Percentiles rank a stretch among this genome's conserved stretches.
phyloP scores from a whole-genome alignment of 53 echinoderm and acorn worm genomes.

The Echinometra lucunter region DNA sequence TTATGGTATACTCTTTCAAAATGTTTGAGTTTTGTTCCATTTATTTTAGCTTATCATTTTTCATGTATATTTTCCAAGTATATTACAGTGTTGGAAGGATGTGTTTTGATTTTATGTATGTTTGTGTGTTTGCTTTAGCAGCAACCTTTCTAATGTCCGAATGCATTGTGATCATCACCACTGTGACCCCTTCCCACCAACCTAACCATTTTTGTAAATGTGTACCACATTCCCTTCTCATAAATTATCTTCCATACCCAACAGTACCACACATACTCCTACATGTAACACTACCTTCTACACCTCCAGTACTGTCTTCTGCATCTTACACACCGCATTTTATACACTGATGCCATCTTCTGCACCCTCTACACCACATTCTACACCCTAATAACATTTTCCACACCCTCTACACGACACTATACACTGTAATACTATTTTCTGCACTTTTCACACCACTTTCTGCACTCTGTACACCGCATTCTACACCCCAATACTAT shows the following conservation, averaged over 20 bases:
- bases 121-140: not conserved
- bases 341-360: not conserved
- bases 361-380: too few relatives aligned
- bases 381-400: too few relatives aligned
- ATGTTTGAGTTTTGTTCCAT: not conserved
- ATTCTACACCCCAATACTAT: not conserved
- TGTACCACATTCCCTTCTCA: too few relatives aligned
- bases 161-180: not conserved
- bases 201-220: too few relatives aligned
- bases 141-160: not conserved
- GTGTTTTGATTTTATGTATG: not conserved
- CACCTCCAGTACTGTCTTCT: not conserved
- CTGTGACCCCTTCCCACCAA: too few relatives aligned
- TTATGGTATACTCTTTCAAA: not conserved
- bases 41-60: not conserved
- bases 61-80: not conserved
- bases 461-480: not conserved
- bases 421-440: too few relatives aligned
- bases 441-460: not conserved
- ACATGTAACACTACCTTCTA: not conserved
- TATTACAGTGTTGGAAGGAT: not conserved
- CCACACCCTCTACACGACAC: too few relatives aligned
- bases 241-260: too few relatives aligned
- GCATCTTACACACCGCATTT: too few relatives aligned
- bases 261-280: too few relatives aligned